These are phyloP conservation scores for Naja naja DNA, from an alignment of 2,113 vertebrate species.

Conservation along the genomic window DNA sequence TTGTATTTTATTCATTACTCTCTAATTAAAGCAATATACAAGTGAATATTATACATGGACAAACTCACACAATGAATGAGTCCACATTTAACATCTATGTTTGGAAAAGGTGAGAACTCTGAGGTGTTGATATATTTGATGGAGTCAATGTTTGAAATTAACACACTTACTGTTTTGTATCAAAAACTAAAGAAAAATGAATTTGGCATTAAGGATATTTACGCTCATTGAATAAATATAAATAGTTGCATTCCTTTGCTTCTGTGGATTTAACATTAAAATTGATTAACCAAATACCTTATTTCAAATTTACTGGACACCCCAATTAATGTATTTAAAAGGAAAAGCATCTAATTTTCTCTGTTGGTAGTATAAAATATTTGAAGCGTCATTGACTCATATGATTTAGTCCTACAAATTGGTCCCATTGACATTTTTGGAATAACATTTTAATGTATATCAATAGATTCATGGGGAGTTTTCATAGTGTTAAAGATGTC, in stretches of 20 bases:
- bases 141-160: neutral
- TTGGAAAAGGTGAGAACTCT: neutral
- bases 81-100: neutral
- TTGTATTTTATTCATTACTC: neutral
- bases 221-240: neutral
- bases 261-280: neutral
- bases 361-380: neutral
- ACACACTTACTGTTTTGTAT: neutral
- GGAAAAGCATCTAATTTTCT: neutral
- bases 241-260: neutral
- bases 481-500: neutral
- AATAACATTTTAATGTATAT: neutral
- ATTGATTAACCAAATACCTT: neutral
- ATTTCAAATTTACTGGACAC: neutral
- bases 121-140: neutral
- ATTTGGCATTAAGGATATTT: neutral
- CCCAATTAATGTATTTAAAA: neutral
- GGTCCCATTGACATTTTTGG: neutral
- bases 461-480: neutral
- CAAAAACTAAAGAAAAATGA: neutral
- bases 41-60: neutral
- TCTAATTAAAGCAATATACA: neutral
- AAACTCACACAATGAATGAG: neutral
- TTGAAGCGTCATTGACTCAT: neutral
- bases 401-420: neutral